Evolutionary conservation across 2,888 invertebrate species (phyloP).

Genomic region (Pyrgus malvae): DNA sequence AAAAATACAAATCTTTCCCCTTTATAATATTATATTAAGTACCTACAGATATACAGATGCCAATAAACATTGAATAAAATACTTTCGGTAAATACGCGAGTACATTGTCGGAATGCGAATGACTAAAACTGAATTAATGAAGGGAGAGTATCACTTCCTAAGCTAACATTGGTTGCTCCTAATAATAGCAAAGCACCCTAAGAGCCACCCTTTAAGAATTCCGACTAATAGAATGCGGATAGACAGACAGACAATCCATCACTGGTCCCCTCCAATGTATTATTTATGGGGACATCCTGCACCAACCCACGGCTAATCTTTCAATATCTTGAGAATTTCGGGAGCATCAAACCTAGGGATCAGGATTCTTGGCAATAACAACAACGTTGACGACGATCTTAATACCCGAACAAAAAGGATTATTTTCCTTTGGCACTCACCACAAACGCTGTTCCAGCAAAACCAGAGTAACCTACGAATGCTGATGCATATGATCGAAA

Average conservation of each 20-base stretch:
- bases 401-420: constrained; percentile 43
- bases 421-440: constrained; percentile 40
- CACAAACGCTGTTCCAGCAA: constrained; percentile 47
- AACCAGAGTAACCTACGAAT: constrained; percentile 45
- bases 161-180: constrained; percentile 72
- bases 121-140: constrained; percentile 62
- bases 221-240: constrained; percentile 79
- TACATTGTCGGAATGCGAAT: constrained; percentile 47
- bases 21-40: too few relatives aligned
- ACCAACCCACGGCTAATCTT: constrained; percentile 77
- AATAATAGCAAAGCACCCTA: constrained; percentile 68
- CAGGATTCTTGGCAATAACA: constrained; percentile 39
- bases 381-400: constrained; percentile 35
- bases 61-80: not conserved
- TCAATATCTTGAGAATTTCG: constrained; percentile 80
- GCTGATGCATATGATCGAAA: constrained; percentile 39
- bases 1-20: too few relatives aligned
- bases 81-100: constrained; percentile 11
- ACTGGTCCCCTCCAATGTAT: constrained; percentile 73
- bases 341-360: constrained; percentile 60
- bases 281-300: constrained; percentile 77
- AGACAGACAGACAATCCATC: constrained; percentile 78
- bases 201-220: constrained; percentile 77
- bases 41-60: not conserved
- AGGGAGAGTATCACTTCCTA: constrained; percentile 59